Evolutionary conservation across 2,888 invertebrate genomes (phyloP).

Genomic region (Strigamia crassipes): DNA sequence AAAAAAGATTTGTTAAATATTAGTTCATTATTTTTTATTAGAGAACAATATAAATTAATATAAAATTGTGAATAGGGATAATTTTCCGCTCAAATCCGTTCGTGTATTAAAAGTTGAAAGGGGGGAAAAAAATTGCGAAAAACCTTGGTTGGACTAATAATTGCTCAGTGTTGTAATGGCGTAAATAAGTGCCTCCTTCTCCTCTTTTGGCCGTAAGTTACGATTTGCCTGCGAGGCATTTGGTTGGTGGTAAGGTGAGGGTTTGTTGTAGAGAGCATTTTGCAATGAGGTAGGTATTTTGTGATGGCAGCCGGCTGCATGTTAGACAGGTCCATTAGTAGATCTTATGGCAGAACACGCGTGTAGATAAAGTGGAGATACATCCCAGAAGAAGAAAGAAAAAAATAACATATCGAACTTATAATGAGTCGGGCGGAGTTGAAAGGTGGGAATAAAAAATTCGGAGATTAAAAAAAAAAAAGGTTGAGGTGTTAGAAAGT

Average conservation of each 20-base stretch:
- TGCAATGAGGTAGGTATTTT: conserved; percentile 31
- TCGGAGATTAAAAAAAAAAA: not conserved
- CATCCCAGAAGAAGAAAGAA: conserved; percentile 12
- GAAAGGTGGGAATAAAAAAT: conserved; percentile 8
- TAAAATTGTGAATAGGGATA: not conserved
- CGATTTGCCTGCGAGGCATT: conserved; percentile 19
- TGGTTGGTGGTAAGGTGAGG: conserved; percentile 18
- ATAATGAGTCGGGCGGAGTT: conserved; percentile 27
- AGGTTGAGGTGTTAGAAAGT: conserved; percentile 24
- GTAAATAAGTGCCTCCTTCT: conserved; percentile 32
- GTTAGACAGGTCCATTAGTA: conserved; percentile 34
- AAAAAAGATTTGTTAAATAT: not conserved
- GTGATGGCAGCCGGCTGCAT: conserved; percentile 37
- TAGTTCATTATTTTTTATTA: not conserved
- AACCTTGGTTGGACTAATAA: conserved; percentile 24
- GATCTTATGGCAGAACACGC: conserved; percentile 37
- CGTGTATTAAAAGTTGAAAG: not conserved
- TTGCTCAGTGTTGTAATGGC: conserved; percentile 37
- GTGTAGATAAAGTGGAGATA: conserved; percentile 27
- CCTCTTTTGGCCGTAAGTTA: conserved; percentile 24
- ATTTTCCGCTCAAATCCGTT: not conserved
- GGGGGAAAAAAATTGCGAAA: not conserved
- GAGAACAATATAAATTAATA: not conserved
- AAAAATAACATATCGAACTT: conserved; percentile 14
- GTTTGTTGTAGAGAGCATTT: conserved; percentile 28